These are phyloP conservation scores for Myotis findleyi DNA, from an alignment of 2,797 vertebrate genomes.

Conservation along the genomic window DNA sequence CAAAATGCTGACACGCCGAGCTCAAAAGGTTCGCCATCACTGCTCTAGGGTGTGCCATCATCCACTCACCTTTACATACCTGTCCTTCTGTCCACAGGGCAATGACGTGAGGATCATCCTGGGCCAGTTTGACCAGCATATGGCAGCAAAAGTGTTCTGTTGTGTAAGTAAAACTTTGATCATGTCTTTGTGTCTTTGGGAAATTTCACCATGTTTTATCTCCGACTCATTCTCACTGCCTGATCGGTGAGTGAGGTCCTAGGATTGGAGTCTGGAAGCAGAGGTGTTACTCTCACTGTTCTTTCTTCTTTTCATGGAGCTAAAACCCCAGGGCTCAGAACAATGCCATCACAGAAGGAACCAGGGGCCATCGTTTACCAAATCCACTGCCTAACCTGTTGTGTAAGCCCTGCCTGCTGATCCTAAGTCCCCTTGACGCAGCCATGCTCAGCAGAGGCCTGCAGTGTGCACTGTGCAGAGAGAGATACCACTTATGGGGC, in stretches of 20 bases:
- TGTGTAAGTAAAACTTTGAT: slow-evolving; percentile 93
- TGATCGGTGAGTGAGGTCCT: too few species aligned
- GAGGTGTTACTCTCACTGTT: not conserved
- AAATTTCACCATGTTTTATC: slow-evolving; percentile 30
- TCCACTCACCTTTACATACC: not conserved
- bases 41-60: not conserved
- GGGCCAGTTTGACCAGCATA: slow-evolving; percentile 98
- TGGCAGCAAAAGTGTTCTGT: slow-evolving; percentile 99
- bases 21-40: too few species aligned
- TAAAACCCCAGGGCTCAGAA: not conserved
- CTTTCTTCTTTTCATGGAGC: not conserved
- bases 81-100: slow-evolving; percentile 89
- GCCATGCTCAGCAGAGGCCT: accelerated
- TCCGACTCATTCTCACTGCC: not conserved
- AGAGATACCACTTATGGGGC: not conserved
- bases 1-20: too few species aligned
- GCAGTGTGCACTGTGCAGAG: accelerated
- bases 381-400: not conserved
- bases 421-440: not conserved
- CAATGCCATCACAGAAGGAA: not conserved
- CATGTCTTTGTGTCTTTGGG: slow-evolving; percentile 32
- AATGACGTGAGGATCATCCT: slow-evolving; percentile 99
- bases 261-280: not conserved
- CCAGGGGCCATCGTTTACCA: not conserved
- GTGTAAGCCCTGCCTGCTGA: not conserved